phyloP scores from a whole-genome alignment of 2,113 vertebrate species.

The Speoplatyrhinus poulsoni region DNA sequence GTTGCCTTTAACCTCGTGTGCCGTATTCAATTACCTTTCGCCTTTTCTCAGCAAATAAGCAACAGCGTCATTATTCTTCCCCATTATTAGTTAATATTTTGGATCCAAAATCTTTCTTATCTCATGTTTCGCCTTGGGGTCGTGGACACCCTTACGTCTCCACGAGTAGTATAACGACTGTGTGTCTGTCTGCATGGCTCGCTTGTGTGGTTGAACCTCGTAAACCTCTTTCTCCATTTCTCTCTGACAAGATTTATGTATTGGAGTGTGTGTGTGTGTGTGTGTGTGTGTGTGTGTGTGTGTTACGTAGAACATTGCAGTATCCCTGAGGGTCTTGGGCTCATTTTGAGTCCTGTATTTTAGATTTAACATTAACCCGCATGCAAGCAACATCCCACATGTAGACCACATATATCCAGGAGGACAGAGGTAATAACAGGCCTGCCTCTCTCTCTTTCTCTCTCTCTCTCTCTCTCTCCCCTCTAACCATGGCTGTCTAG shows the following conservation, averaged over 20 bases:
- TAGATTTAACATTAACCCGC: conserved; percentile 46
- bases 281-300: conserved; percentile 25
- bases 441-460: conserved; percentile 37
- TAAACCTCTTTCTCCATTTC: background rate
- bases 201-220: background rate
- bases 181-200: background rate
- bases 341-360: conserved; percentile 72
- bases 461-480: conserved; percentile 32
- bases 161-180: too few relatives aligned
- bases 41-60: too few relatives aligned
- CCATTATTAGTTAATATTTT: too few relatives aligned
- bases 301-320: conserved; percentile 61
- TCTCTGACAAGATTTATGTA: background rate
- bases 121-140: too few relatives aligned
- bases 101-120: too few relatives aligned
- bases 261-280: background rate
- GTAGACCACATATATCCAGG: conserved; percentile 19
- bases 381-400: conserved; percentile 8
- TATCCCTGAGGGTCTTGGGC: conserved; percentile 68
- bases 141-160: too few relatives aligned
- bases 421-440: conserved; percentile 23
- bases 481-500: background rate
- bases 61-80: too few relatives aligned
- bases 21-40: too few relatives aligned
- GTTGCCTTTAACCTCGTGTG: too few relatives aligned